Conservation (phyloP, 1,140 invertebrate species). For the Megalopta genalis region DNA sequence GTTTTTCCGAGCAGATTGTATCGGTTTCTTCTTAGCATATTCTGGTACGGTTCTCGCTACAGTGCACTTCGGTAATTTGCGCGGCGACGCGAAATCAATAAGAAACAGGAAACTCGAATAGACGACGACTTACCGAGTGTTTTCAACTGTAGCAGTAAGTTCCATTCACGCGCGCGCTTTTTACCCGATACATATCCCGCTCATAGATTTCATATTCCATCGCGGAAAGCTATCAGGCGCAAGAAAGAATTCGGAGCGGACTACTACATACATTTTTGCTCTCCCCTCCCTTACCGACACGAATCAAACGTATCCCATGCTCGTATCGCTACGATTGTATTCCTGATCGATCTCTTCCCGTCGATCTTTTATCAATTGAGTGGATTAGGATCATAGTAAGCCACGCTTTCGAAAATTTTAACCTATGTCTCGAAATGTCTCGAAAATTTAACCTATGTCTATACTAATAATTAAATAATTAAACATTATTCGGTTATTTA, state of each 20-base stretch:
- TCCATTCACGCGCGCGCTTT: constrained; percentile 5
- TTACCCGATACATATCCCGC: background rate
- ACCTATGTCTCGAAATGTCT: too few species aligned
- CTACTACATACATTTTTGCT: background rate
- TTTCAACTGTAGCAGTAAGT: constrained; percentile 27
- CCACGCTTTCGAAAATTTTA: too few species aligned
- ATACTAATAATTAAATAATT: too few species aligned
- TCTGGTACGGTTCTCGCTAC: constrained; percentile 11
- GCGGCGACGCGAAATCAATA: constrained; percentile 33
- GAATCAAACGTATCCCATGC: background rate
- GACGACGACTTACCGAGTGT: constrained; percentile 27
- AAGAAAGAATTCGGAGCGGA: background rate
- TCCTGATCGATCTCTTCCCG: background rate
- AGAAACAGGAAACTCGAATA: constrained; percentile 29
- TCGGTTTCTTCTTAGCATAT: constrained; percentile 34
- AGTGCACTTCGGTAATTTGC: constrained; percentile 37
- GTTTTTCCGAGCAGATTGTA: constrained; percentile 7
- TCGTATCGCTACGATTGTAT: background rate
- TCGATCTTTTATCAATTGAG: too few species aligned
- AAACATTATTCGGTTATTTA: too few species aligned
- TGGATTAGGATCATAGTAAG: too few species aligned
- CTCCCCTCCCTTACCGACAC: background rate
- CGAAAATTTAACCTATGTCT: too few species aligned
- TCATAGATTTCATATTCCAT: constrained; percentile 1
- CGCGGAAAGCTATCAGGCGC: background rate